Evolutionary conservation across 2,797 vertebrate genomes (phyloP).

Genomic region (Odontamblyopus lacepedii): DNA sequence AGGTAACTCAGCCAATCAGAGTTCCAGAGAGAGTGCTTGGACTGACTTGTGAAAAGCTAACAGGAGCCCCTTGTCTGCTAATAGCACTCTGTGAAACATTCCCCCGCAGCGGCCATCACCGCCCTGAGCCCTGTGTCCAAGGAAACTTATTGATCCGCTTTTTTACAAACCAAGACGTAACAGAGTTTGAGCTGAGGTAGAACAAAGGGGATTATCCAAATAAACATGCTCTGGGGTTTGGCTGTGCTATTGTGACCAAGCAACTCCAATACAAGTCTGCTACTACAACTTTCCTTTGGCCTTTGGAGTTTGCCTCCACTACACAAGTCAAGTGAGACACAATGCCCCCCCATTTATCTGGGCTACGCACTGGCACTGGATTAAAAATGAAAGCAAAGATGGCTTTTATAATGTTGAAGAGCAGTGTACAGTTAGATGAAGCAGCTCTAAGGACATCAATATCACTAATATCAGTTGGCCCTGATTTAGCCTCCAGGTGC

Average conservation of each 20-base stretch:
- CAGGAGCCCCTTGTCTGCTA: constrained; percentile 57
- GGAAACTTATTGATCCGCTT: constrained; percentile 51
- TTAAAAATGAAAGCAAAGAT: background rate
- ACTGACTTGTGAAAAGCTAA: constrained; percentile 73
- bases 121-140: constrained; percentile 37
- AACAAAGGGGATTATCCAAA: constrained; percentile 43
- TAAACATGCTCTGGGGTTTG: constrained; percentile 36
- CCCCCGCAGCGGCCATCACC: constrained; percentile 38
- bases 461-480: background rate
- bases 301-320: background rate
- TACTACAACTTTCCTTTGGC: background rate
- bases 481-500: constrained; percentile 13
- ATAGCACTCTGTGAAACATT: constrained; percentile 59
- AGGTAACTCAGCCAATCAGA: constrained; percentile 71
- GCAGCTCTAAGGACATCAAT: background rate
- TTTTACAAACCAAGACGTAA: constrained; percentile 40
- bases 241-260: constrained; percentile 20
- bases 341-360: background rate
- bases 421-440: background rate
- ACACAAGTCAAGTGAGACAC: background rate
- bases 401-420: background rate
- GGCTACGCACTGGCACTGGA: background rate
- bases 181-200: constrained; percentile 35
- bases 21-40: constrained; percentile 43
- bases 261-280: constrained; percentile 32